Evolutionary conservation across 2,113 vertebrate genomes (phyloP).

Genomic region (Heteronetta atricapilla): DNA sequence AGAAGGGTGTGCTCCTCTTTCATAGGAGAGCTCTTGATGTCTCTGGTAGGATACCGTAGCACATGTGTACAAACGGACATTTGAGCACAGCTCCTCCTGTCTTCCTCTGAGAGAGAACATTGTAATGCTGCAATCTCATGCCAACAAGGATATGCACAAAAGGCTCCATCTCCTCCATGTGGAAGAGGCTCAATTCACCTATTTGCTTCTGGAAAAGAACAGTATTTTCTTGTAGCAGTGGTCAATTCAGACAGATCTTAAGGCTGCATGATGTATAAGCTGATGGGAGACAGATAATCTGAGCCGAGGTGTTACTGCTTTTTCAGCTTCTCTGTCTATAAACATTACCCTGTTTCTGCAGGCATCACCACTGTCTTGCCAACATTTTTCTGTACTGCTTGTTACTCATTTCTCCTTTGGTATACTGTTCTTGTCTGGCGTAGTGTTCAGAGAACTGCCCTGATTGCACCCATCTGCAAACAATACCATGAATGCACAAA

Average conservation of each 20-base stretch:
- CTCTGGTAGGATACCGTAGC: neutral
- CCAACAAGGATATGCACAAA: fast-evolving
- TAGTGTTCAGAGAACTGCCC: neutral
- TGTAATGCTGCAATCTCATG: neutral
- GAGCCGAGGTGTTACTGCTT: neutral
- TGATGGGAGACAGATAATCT: neutral
- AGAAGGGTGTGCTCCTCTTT: fast-evolving
- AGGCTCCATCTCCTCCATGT: neutral
- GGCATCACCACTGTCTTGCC: neutral
- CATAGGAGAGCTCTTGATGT: neutral
- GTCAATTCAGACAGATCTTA: neutral
- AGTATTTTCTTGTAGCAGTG: neutral
- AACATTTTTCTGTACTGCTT: neutral
- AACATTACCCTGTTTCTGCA: neutral
- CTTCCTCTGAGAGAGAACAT: neutral
- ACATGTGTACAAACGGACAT: fast-evolving
- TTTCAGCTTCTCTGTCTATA: neutral
- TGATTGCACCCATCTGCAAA: neutral
- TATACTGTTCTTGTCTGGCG: fast-evolving
- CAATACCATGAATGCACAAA: neutral
- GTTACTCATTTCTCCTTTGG: neutral
- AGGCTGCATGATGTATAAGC: neutral
- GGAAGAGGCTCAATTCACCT: neutral
- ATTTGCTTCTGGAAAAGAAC: neutral
- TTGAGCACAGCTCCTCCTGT: neutral